A percentile compares a stretch with the other conserved stretches of the same genome.
Conservation (phyloP, 2,888 invertebrate genomes). For the Dolichomitus sp. region DNA sequence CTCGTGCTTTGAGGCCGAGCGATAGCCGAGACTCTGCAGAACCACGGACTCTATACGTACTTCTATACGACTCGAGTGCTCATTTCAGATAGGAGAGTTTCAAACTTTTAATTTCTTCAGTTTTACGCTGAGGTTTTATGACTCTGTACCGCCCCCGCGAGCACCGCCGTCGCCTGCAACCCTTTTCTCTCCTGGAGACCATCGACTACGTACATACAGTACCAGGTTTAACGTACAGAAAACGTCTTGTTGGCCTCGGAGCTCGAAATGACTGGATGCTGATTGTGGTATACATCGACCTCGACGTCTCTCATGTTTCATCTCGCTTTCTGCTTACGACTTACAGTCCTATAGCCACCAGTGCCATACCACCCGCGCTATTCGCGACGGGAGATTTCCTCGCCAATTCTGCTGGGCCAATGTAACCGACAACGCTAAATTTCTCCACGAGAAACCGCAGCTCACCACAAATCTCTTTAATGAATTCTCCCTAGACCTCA, state of each 20-base stretch:
- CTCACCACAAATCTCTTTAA: constrained; percentile 24
- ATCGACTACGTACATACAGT: constrained; percentile 4
- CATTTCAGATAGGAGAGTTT: constrained; percentile 79
- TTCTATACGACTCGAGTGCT: constrained; percentile 73
- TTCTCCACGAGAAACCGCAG: background rate
- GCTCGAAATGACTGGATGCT: constrained; percentile 50
- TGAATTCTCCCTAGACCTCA: constrained; percentile 25
- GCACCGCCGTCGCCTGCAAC: background rate
- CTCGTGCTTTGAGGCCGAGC: constrained; percentile 46
- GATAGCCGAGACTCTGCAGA: constrained; percentile 33
- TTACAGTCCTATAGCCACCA: too few relatives aligned
- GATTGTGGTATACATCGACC: constrained; percentile 36
- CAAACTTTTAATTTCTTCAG: constrained; percentile 81
- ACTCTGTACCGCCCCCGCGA: constrained; percentile 58
- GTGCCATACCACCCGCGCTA: constrained; percentile 16
- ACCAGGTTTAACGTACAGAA: constrained; percentile 30
- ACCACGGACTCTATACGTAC: constrained; percentile 11
- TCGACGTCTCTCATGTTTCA: constrained; percentile 42
- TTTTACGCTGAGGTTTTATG: constrained; percentile 79
- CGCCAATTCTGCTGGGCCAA: background rate
- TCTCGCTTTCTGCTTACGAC: constrained; percentile 30
- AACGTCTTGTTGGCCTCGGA: constrained; percentile 45
- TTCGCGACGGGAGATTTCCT: constrained; percentile 31
- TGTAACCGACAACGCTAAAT: constrained; percentile 1
- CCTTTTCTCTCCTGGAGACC: constrained; percentile 12